phyloP scores from a whole-genome alignment of 2,888 invertebrate genomes.

The Epinotia ramella region DNA sequence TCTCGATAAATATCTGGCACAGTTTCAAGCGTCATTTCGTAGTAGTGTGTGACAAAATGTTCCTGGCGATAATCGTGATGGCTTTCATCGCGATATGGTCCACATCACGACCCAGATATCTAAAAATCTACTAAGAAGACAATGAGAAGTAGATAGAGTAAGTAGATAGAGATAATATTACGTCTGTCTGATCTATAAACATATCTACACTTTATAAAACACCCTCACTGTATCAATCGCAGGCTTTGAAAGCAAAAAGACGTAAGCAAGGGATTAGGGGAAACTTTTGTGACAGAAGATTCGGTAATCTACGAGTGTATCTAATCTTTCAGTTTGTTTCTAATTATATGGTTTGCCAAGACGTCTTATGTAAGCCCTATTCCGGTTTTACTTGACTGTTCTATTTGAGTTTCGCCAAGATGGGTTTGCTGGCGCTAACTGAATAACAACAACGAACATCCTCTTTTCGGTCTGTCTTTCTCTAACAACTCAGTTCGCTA shows the following conservation, averaged over 20 bases:
- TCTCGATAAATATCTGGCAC: slow-evolving; percentile 34
- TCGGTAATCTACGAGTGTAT: neutral
- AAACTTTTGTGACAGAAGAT: neutral
- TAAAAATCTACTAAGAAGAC: slow-evolving; percentile 60
- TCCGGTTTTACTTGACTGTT: neutral
- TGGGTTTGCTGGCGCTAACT: neutral
- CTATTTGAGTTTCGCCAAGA: neutral
- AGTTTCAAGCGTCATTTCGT: slow-evolving; percentile 13
- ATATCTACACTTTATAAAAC: neutral
- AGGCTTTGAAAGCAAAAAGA: neutral
- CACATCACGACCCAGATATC: slow-evolving; percentile 68
- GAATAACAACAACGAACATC: neutral
- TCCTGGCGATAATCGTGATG: slow-evolving; percentile 66
- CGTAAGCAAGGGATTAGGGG: neutral
- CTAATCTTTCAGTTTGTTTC: neutral
- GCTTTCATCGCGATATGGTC: slow-evolving; percentile 75
- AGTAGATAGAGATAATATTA: neutral
- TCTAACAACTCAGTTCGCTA: neutral
- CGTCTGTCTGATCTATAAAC: neutral
- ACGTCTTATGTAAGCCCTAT: neutral
- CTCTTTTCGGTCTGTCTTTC: neutral
- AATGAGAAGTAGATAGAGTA: slow-evolving; percentile 50
- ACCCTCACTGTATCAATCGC: neutral
- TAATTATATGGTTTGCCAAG: neutral
- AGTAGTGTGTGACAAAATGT: slow-evolving; percentile 60